These are phyloP conservation scores for Epirrhoe alternata DNA, from an alignment of 2,888 invertebrate genomes.

Conservation along the genomic window DNA sequence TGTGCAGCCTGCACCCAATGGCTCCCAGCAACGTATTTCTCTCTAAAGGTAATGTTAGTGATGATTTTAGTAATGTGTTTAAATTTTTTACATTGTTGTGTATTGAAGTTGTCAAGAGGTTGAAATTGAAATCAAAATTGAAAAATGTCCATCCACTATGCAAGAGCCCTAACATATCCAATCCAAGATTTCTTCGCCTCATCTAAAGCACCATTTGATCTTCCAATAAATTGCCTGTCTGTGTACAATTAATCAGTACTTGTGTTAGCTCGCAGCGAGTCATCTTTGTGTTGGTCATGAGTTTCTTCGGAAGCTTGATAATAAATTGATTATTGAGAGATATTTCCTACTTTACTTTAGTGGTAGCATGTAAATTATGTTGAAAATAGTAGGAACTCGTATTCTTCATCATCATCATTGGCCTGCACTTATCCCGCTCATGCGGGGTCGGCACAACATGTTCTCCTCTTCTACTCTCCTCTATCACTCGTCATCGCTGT, in stretches of 20 bases:
- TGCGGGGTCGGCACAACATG: too few relatives aligned
- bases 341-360: slow-evolving; percentile 7
- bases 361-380: not conserved
- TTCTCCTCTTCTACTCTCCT: too few relatives aligned
- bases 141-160: slow-evolving; percentile 13
- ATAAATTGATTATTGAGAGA: slow-evolving; percentile 29
- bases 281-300: slow-evolving; percentile 27
- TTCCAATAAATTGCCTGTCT: slow-evolving; percentile 38
- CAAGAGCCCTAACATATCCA: slow-evolving; percentile 45
- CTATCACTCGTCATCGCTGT: too few relatives aligned
- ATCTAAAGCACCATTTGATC: slow-evolving; percentile 51
- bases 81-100: too few relatives aligned
- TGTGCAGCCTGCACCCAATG: too few relatives aligned
- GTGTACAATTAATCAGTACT: slow-evolving; percentile 42
- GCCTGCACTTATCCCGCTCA: too few relatives aligned
- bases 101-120: too few relatives aligned
- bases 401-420: too few relatives aligned
- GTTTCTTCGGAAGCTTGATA: slow-evolving; percentile 19
- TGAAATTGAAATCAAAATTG: not conserved
- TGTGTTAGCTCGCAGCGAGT: slow-evolving; percentile 31
- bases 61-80: too few relatives aligned
- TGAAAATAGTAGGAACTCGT: not conserved
- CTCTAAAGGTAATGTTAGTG: too few relatives aligned
- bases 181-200: slow-evolving; percentile 59
- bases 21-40: too few relatives aligned